phyloP scores from a whole-genome alignment of 2,888 invertebrate species.

The Diarsia dahlii region DNA sequence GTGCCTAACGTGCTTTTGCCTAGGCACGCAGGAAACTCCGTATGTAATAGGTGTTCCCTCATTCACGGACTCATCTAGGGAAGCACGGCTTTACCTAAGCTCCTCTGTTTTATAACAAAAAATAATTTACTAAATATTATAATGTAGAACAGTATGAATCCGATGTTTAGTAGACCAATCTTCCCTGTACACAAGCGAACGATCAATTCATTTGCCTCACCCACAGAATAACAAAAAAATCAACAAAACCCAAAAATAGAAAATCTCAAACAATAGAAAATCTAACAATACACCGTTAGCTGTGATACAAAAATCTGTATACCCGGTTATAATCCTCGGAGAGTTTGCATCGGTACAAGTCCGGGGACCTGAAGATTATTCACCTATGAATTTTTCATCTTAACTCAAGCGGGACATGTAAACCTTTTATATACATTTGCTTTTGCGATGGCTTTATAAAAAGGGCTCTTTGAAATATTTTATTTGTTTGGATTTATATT shows the following conservation, averaged over 20 bases:
- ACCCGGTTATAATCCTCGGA: slow-evolving; percentile 52
- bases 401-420: slow-evolving; percentile 61
- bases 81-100: too few relatives aligned
- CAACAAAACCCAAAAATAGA: slow-evolving; percentile 3
- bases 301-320: slow-evolving; percentile 56
- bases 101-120: too few relatives aligned
- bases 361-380: slow-evolving; percentile 65
- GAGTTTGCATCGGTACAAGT: slow-evolving; percentile 50
- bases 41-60: too few relatives aligned
- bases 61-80: too few relatives aligned
- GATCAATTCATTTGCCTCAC: neutral
- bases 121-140: neutral
- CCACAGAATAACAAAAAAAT: neutral
- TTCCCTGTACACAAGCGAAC: neutral
- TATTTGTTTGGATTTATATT: slow-evolving; percentile 22
- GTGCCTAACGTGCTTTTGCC: too few relatives aligned
- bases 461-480: slow-evolving; percentile 43
- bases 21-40: too few relatives aligned
- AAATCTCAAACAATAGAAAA: slow-evolving; percentile 46
- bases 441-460: slow-evolving; percentile 55
- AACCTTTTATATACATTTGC: slow-evolving; percentile 69
- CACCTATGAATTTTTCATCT: slow-evolving; percentile 70
- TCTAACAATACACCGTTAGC: slow-evolving; percentile 34
- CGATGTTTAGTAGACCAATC: neutral
- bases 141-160: neutral